A percentile compares a stretch with the other conserved stretches of the same genome.
Evolutionary conservation across 2,113 vertebrate genomes (phyloP).

Genomic region (Sceloporus undulatus): DNA sequence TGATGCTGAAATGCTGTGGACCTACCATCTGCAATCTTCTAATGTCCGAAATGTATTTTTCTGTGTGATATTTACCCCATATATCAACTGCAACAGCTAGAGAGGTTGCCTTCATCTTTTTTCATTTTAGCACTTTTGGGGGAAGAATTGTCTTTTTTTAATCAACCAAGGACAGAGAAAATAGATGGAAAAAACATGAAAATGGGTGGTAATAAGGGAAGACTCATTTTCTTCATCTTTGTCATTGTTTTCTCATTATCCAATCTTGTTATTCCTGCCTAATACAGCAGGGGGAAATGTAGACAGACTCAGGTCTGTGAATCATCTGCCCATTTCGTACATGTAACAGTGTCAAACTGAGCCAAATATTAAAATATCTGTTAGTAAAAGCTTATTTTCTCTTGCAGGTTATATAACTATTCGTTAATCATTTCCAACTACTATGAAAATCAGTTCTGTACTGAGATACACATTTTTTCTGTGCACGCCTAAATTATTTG

Average conservation of each 20-base stretch:
- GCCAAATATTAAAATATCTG: conserved; percentile 38
- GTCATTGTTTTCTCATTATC: conserved; percentile 50
- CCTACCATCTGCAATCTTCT: not conserved
- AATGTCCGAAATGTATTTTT: conserved; percentile 9
- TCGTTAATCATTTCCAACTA: conserved; percentile 41
- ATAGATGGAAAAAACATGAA: conserved; percentile 24
- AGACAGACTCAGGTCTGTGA: conserved; percentile 43
- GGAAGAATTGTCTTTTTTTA: conserved; percentile 18
- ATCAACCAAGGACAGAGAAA: conserved; percentile 17
- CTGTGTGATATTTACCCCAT: conserved; percentile 12
- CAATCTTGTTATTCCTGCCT: conserved; percentile 29
- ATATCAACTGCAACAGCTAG: not conserved
- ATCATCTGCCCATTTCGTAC: conserved; percentile 46
- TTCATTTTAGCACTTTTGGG: not conserved
- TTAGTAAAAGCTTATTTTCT: conserved; percentile 39
- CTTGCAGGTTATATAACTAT: conserved; percentile 27
- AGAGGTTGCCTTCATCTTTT: conserved; percentile 34
- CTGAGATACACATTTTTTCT: not conserved
- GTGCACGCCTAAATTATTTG: conserved; percentile 1
- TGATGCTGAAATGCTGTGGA: not conserved
- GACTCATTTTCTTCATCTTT: conserved; percentile 35
- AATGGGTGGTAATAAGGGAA: conserved; percentile 21
- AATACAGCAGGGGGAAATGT: conserved; percentile 12
- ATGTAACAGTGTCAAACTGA: conserved; percentile 47
- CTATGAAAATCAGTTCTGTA: not conserved